Base-by-base conservation (phyloP, 1,140 invertebrate species). In the Ceratina japonica region DNA sequence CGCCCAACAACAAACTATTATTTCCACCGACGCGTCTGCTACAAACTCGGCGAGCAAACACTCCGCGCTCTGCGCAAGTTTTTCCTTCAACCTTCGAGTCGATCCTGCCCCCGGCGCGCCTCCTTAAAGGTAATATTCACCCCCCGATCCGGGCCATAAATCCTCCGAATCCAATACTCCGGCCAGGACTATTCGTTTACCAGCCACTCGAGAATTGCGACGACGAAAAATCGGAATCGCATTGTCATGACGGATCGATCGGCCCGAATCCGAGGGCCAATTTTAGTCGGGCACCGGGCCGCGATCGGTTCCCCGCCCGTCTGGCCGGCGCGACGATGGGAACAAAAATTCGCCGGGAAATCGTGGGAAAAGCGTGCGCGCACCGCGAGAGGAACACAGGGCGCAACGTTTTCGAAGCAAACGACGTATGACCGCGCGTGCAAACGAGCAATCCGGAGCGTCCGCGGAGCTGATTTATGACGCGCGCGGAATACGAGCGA, bases 391-490 rank as follows among this genome's bases (percentile, higher is more conserved):
- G 22, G 16, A 18, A 27, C n/a, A 56, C 51, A 22, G 8, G 4
- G 13, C 44, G 69, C 18, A 51, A 66, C 24, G 51, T 79, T 79
- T 74, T 79, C 71, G 15, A 59, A 52, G 71, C 62, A 64, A 74
- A 74, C 24, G 62, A 74, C 77, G 71, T 65, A 64, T 54, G 51
- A 52, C 54, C 24, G n/a, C 49, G 51, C 49, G 37, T 51, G 24
- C 22, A 24, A 80, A 76, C 65, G 74, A 71, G 74, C 58, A 63
- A 68, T 68, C 22, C 51, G 64, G 37, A 70, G 37, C 24, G 76
- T 69, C 64, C 76, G 70, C 70, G 70, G 7, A 52, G 58, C 58
- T 79, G 80, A 82, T 79, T 79, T 79, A 82, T 71, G 71, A 54
- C 16, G 24, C 37, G 15, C 20, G 37, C 37, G 64, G 59, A 69